Evolutionary conservation across 2,797 vertebrate genomes (phyloP).

Genomic region (Acanthiza pusilla): DNA sequence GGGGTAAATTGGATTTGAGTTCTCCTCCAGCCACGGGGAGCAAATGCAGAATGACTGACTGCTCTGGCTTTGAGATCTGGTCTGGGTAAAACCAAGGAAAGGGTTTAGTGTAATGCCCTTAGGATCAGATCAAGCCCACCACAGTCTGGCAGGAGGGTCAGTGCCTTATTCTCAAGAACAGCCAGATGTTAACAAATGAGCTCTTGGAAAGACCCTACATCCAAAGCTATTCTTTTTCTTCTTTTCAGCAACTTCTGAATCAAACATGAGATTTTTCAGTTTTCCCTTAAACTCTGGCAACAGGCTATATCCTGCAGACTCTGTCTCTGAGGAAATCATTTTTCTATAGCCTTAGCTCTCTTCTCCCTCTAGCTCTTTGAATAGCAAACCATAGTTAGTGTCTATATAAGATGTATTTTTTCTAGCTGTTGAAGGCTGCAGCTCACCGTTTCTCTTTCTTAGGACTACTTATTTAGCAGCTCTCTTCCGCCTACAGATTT

Average conservation of each 20-base stretch:
- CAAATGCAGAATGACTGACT: background rate
- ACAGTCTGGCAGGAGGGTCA: background rate
- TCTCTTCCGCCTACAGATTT: conserved; percentile 23
- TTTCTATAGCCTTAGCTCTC: background rate
- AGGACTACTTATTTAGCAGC: conserved; percentile 30
- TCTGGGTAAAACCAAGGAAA: background rate
- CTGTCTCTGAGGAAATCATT: background rate
- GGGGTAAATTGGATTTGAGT: background rate
- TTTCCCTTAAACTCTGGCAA: background rate
- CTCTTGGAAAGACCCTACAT: background rate
- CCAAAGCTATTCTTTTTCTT: background rate
- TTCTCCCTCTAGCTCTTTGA: conserved; percentile 1
- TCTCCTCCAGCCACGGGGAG: background rate
- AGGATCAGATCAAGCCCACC: background rate
- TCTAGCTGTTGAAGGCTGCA: conserved; percentile 10
- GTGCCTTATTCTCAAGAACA: background rate
- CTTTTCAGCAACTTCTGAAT: background rate
- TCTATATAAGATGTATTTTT: background rate
- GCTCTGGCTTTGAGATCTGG: background rate
- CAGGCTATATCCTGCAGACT: background rate
- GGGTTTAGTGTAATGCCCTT: background rate
- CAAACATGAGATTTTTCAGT: background rate
- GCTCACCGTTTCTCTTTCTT: background rate
- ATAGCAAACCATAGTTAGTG: background rate
- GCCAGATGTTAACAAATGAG: background rate